Base-by-base conservation (phyloP, 2,797 vertebrate species). In the Microchirus variegatus region DNA sequence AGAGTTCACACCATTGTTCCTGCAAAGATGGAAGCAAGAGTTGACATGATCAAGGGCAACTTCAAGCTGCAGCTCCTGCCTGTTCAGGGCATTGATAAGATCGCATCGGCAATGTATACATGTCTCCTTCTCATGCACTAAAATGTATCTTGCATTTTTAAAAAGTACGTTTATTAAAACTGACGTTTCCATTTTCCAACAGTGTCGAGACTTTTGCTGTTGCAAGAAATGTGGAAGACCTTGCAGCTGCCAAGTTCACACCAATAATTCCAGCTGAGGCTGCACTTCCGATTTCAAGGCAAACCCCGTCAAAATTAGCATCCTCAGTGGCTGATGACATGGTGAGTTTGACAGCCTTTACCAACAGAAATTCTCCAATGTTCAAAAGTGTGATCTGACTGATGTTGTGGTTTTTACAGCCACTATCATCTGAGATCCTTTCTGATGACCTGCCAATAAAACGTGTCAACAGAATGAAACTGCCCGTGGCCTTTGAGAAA, bases 141-240 rank as follows among this genome's bases (percentile, higher is more conserved):
- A 42, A 7, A 50, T 31, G 0, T 35, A 19, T 38, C 0, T 60
- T 7, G 9, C 2, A 45, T 3, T 40, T 47, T 61, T 42, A 1
- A 53, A 19, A 56, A 18, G 1, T 35, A 11, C 11, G 46, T 51
- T 53, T 42, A 8, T 47, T 36, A 10, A 35, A 58, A 51, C 17
- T 13, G 3, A 16, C 37, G 2, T 19, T 43, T 41, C 37, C n/a
- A 66, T 51, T 44, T 11, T 77, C 49, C 53, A 78, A 87, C 75
- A 97, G 95, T 3, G 78, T 92, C 52, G 91, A 95, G 5, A 93
- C 93, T 13, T 75, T 89, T 77, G 94, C 92, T 67, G 56, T 97
- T 43, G 88, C 90, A 77, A 95, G 95, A 87, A 94, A 95, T 77
- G 74, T 91, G 50, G 95, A 92, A 81, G 90, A 96, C 42, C 75